Conservation (phyloP, 1,140 invertebrate species). For the Copidosoma floridanum region DNA sequence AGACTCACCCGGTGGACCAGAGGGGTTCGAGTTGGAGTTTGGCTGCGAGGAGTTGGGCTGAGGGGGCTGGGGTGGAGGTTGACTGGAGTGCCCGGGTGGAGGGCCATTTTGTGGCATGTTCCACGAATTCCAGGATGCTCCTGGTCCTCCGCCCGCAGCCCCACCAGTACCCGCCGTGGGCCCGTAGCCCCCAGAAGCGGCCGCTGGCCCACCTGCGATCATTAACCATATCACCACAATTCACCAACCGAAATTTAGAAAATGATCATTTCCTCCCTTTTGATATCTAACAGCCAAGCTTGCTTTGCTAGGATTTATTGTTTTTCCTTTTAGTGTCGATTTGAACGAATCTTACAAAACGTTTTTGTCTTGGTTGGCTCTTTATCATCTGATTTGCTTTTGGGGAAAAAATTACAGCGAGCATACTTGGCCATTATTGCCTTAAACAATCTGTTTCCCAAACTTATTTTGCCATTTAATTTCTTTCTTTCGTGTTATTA, state of each 20-base stretch:
- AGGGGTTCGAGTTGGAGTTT: conserved; percentile 58
- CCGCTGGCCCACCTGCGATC: conserved; percentile 57
- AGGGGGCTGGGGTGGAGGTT: conserved; percentile 57
- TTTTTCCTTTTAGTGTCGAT: too few relatives aligned
- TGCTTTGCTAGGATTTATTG: too few relatives aligned
- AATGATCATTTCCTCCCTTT: too few relatives aligned
- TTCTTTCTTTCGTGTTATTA: conserved; percentile 27
- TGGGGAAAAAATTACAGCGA: too few relatives aligned
- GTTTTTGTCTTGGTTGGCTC: too few relatives aligned
- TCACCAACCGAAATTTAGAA: conserved; percentile 17
- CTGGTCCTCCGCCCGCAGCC: conserved; percentile 58
- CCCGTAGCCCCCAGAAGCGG: conserved; percentile 56
- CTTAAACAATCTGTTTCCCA: too few relatives aligned
- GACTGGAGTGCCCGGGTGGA: conserved; percentile 49
- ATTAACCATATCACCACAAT: conserved; percentile 56
- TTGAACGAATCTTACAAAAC: too few relatives aligned
- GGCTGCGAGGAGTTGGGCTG: conserved; percentile 58
- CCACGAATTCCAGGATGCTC: conserved; percentile 61
- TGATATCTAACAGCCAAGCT: too few relatives aligned
- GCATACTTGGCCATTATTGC: too few relatives aligned
- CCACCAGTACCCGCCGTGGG: conserved; percentile 56
- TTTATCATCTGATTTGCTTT: too few relatives aligned
- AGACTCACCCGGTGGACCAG: conserved; percentile 59
- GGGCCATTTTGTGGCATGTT: conserved; percentile 62
- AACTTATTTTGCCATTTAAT: conserved; percentile 28